Evolutionary conservation across 2,113 vertebrate species (phyloP), one percentile per base, ranked within the genome.

Genomic region (Microtus ochrogaster): DNA sequence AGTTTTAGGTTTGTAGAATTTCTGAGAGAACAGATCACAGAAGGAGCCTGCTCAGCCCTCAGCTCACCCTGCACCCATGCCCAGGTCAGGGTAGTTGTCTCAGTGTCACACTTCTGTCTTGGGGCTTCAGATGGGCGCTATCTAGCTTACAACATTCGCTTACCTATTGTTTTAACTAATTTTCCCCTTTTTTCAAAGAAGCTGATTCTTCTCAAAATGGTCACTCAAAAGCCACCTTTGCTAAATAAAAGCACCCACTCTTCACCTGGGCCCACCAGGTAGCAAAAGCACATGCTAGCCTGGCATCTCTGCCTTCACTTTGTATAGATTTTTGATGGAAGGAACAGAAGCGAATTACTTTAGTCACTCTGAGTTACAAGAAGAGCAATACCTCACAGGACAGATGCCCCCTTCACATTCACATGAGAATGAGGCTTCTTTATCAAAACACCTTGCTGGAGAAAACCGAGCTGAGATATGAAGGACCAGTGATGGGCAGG

Each of bases 1-100:
- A 78, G 94, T 83, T 98, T 97, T 91, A 95, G 96, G 94, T 97
- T 91, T 97, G 95, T 66, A 96, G 95, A 95, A 96, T 91, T 97
- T 95, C 96, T 95, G 81, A 89, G 93, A 94, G 95, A 90, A 89
- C 86, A 72, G 96, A 94, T 91, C 68, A n/a, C 52, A 92, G 89
- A 92, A 89, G 84, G 89, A 91, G 13, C 13, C 77, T 33, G 33
- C 13, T 33, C 33, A 44, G 33, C 70, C 72, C 78, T 55, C 24
- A 24, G 33, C 58, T 92, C 44, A 47, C 47, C 68, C 70, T 79
- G 78, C 22, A 9, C 33, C 13, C 16, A 30, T 58, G 86, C 58
- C 90, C 70, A 26, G 33, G 68, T 92, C 49, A 41, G 26, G 89
- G 44, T 52, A 33, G 52, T 26, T 19, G 8, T 12, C 52, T 68